Evolutionary conservation across 2,888 invertebrate species (phyloP).

Genomic region (Antheraea assamensis): DNA sequence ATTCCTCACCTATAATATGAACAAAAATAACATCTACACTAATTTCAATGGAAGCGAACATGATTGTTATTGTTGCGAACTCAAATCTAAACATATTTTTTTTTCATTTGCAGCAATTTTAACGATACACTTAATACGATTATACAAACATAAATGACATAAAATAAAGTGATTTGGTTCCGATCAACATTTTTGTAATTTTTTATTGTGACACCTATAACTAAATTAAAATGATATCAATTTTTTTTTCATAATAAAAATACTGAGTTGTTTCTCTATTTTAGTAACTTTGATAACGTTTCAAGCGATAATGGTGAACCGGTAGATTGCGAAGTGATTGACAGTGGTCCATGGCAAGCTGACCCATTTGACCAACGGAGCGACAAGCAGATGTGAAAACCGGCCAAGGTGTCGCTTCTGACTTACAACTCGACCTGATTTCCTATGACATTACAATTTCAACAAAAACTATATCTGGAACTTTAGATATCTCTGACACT

Average conservation of each 20-base stretch:
- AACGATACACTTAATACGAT: too few relatives aligned
- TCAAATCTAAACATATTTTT: background rate
- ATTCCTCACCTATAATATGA: too few relatives aligned
- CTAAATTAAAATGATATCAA: too few relatives aligned
- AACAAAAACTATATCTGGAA: constrained; percentile 9
- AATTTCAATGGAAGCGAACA: background rate
- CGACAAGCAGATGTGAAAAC: constrained; percentile 72
- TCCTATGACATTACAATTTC: constrained; percentile 20
- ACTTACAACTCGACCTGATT: constrained; percentile 39
- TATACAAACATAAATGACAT: background rate
- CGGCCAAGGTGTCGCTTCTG: constrained; percentile 64
- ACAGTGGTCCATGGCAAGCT: constrained; percentile 60
- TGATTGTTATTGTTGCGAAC: background rate
- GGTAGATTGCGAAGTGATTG: constrained; percentile 44
- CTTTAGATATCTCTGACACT: background rate
- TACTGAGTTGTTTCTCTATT: background rate
- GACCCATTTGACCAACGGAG: constrained; percentile 67
- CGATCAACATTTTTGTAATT: background rate
- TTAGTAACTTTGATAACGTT: background rate
- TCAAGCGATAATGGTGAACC: background rate
- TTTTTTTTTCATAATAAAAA: background rate
- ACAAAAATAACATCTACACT: too few relatives aligned
- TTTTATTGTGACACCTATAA: too few relatives aligned
- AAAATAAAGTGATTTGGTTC: background rate
- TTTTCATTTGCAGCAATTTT: background rate